phyloP scores from a whole-genome alignment of 2,113 vertebrate genomes.

The Silurus meridionalis region DNA sequence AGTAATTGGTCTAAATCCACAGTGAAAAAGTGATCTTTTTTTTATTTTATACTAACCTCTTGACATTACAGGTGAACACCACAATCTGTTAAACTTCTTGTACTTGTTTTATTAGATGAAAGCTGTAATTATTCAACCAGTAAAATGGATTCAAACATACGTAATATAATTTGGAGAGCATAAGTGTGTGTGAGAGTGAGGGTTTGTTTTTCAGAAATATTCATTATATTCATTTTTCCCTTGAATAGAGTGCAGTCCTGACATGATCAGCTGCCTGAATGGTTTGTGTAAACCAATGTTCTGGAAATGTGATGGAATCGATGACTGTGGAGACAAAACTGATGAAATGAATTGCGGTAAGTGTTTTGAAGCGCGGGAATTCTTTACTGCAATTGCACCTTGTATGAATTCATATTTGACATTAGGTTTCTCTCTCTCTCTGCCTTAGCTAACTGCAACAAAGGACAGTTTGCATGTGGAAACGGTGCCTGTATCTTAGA shows the following conservation, averaged over 20 bases:
- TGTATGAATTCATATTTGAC: not conserved
- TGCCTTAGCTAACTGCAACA: constrained; percentile 63
- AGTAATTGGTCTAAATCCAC: not conserved
- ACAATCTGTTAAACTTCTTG: not conserved
- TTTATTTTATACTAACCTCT: not conserved
- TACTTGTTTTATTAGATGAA: not conserved
- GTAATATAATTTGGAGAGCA: not conserved
- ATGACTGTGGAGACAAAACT: constrained; percentile 87
- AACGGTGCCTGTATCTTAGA: constrained; percentile 75
- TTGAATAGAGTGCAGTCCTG: constrained; percentile 63
- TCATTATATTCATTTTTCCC: not conserved
- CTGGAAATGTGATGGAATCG: constrained; percentile 84
- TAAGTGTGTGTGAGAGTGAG: not conserved
- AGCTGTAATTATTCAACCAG: not conserved
- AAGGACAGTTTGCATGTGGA: constrained; percentile 68
- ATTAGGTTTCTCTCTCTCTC: not conserved
- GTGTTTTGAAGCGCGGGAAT: constrained; percentile 36
- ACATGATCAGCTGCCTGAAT: constrained; percentile 79
- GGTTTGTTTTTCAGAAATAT: not conserved
- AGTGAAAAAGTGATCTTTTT: not conserved
- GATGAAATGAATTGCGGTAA: constrained; percentile 87
- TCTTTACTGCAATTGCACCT: not conserved
- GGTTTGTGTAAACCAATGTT: constrained; percentile 83
- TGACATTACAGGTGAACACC: not conserved
- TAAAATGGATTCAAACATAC: not conserved